Evolutionary conservation across 1,140 invertebrate genomes (phyloP), one percentile per base, ranked within the genome.

Genomic region (Drosophila funebris): DNA sequence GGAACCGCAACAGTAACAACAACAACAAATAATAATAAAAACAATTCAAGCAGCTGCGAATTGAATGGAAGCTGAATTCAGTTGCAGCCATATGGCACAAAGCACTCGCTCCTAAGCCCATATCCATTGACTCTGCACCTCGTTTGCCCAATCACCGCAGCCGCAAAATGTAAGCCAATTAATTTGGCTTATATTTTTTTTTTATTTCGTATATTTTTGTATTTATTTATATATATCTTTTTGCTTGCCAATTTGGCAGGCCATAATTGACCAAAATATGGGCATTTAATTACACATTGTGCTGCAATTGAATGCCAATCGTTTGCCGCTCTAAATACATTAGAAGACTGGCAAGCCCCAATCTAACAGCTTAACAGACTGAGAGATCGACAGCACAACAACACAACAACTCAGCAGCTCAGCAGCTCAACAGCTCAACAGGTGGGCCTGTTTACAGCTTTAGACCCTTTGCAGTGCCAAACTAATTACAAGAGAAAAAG

Each of bases 201-300:
- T 29, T 72, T 3, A 24, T 43, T 3, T 37, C 39, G 18, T 2
- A 52, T 18, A 11, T 52, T 7, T 41, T 46, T n/a, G n/a, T n/a
- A n/a, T n/a, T n/a, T n/a, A n/a, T n/a, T n/a, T n/a, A 48, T 31
- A 29, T 29, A 1, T 24, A 27, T n/a, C 9, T 20, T 31, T 24
- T 56, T 27, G 14, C 22, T 75, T 66, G 78, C 48, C 83, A 81
- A 78, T 75, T 78, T 57, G 46, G 60, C 67, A 46, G 66, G 37
- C 62, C 52, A 71, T 81, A 81, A 87, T 87, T 64, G 75, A 57
- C 66, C 74, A 56, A 72, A 88, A 83, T 88, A 88, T 88, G 83
- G 75, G 22, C 76, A 83, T 88, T 88, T 88, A 88, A 88, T 88
- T 88, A 73, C 72, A 50, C 66, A 75, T 69, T 80, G 73, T 78